Base-by-base conservation (phyloP, 2,113 vertebrate species). In the Platichthys flesus region DNA sequence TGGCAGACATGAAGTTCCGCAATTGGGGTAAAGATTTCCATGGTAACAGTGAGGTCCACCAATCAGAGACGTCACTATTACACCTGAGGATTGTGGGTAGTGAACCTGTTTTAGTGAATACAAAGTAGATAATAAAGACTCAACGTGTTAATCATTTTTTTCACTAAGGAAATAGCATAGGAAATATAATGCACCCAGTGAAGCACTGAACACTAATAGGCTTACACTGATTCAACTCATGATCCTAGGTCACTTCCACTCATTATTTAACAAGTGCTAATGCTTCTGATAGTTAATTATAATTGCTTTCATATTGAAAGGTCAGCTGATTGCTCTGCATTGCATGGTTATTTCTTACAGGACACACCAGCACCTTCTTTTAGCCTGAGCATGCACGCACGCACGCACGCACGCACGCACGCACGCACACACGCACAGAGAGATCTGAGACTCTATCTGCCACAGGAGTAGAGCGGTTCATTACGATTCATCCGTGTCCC, bases 401-500 rank as follows among this genome's bases (percentile, higher is more conserved):
- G 6, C 26, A 28, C 26, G 9, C 13, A 18, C 2, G 1, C 5
- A 18, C 45, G 9, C 13, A 18, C 2, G 1, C 5, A 18, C 45
- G 45, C 18, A 23, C 56, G 9, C 13, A 18, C 2, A 4, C 5
- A 18, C 45, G 6, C 26, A 28, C 26, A 28, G 2, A 28, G 15
- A 49, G 45, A 49, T 18, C 51, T 52, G 51, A 52, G 18, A n/a
- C 51, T 16, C n/a, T 14, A 16, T 58, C 56, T 58, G 56, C 23
- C 24, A 16, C 62, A 54, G 26, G 21, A 73, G 42, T 35, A 67
- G 54, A 71, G 45, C 7, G 40, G 79, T 57, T 67, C 20, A 13
- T 31, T 6, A 52, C 18, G 37, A 78, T 63, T 81, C 52, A 85
- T 73, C 31, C 5, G 31, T 0, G 54, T 78, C 61, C 54, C 67